Conservation (phyloP, 2,888 invertebrate species). For the Heteromurus nitidus region DNA sequence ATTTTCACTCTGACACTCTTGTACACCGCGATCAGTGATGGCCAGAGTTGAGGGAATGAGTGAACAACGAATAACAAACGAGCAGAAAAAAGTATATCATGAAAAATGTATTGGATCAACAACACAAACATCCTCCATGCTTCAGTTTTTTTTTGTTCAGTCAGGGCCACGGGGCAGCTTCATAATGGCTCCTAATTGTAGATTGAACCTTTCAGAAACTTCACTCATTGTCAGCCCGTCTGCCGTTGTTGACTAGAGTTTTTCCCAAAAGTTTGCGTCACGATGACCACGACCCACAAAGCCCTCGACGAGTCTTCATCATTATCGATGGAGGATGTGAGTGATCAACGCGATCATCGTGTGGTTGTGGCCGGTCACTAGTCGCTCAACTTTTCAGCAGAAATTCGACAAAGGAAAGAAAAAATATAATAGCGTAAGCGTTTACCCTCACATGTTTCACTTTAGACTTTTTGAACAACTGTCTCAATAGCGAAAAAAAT, state of each 20-base stretch:
- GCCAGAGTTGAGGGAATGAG: neutral
- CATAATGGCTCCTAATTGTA: conserved; percentile 68
- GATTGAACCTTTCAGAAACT: conserved; percentile 60
- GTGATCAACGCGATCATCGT: too few species aligned
- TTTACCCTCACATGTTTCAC: too few species aligned
- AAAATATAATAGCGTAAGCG: too few species aligned
- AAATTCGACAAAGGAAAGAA: too few species aligned
- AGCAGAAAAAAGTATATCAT: neutral
- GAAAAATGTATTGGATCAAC: neutral
- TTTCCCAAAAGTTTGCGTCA: conserved; percentile 16
- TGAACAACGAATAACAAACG: conserved; percentile 8
- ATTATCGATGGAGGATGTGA: too few species aligned
- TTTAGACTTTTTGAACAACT: too few species aligned
- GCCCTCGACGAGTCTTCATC: too few species aligned
- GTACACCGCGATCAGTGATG: neutral
- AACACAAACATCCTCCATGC: neutral
- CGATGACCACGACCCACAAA: conserved; percentile 15
- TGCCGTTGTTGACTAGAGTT: conserved; percentile 22
- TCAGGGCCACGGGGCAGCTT: conserved; percentile 59
- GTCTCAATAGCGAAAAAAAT: too few species aligned
- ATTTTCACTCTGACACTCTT: neutral
- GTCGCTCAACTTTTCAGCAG: neutral
- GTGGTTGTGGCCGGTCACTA: neutral
- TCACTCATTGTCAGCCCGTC: conserved; percentile 59
- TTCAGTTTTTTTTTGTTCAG: conserved; percentile 42